phyloP scores from a whole-genome alignment of 2,113 vertebrate species.

The Mastomys coucha region DNA sequence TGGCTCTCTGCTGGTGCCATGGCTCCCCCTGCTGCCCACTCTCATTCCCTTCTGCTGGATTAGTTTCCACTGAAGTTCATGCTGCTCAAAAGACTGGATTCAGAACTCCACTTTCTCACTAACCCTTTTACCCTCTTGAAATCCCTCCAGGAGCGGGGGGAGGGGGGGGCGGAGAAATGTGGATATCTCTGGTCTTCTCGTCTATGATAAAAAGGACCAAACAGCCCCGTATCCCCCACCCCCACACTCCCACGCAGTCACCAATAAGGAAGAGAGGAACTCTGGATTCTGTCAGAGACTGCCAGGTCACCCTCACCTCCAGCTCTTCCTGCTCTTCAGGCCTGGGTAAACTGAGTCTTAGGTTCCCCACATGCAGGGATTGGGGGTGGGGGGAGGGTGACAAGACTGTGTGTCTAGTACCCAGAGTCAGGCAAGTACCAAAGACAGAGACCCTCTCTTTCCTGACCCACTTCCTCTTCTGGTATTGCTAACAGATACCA shows the following conservation, averaged over 20 bases:
- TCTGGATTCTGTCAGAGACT: neutral
- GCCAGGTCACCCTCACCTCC: neutral
- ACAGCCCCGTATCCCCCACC: neutral
- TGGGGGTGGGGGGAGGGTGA: too few relatives aligned
- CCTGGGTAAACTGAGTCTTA: neutral
- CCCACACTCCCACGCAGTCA: neutral
- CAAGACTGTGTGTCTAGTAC: neutral
- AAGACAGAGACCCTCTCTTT: neutral
- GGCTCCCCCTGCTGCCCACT: slow-evolving; percentile 67
- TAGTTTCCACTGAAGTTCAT: too few relatives aligned
- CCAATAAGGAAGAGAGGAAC: neutral
- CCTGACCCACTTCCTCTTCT: neutral
- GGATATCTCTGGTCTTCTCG: neutral
- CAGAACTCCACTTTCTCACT: too few relatives aligned
- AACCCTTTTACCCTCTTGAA: neutral
- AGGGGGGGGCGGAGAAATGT: neutral
- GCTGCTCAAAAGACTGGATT: too few relatives aligned
- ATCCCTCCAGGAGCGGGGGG: neutral
- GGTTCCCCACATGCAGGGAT: neutral
- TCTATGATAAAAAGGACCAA: too few relatives aligned
- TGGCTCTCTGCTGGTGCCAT: neutral
- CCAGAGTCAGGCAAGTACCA: fast-evolving
- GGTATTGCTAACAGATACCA: neutral
- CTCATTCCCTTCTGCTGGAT: neutral
- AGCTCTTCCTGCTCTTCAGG: neutral